Base-by-base conservation (phyloP, 1,140 invertebrate species). In the Homarus americanus region DNA sequence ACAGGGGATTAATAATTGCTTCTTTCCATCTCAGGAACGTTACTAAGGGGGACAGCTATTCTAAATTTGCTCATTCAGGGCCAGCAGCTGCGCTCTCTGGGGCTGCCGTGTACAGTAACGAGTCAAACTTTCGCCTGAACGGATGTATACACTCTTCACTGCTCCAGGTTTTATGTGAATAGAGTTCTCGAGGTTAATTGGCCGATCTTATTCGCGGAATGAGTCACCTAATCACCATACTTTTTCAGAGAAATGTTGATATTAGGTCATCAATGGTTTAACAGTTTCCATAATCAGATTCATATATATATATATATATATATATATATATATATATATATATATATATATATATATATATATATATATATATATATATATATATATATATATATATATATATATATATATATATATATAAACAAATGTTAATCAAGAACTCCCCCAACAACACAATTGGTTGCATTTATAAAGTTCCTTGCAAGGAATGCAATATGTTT, bases 1-100 rank as follows among this genome's bases (percentile, higher is more conserved):
- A 58, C 53, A 58, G 53, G 53, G 53, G 53, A 58, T 58, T 58
- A 20, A 58, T 58, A 58, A 58, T 58, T 58, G 53, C 53, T 58
- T 58, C 53, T 20, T 58, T 58, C 15, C 53, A 58, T 20, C 53
- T 58, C 12, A 20, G 53, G 24, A n/a, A 20, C 53, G 53, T n/a
- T 58, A 58, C 53, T 20, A 20, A 58, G 53, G 53, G 53, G 24
- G n/a, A 58, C 24, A 15, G 17, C 53, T 20, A 58, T 58, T 58
- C 53, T 58, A 58, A 58, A 58, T 58, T 58, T 58, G 53, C 53
- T 58, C 53, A 20, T 58, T 58, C 53, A 58, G 53, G 53, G 53
- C 53, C 53, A 15, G 53, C 10, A 58, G 53, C 53, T 3, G 10
- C 53, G 53, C 24, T 58, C 53, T 58, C 53, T 58, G 24, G 53